Base-by-base conservation (phyloP, 1,140 invertebrate genomes). In the Mamestra configurata region DNA sequence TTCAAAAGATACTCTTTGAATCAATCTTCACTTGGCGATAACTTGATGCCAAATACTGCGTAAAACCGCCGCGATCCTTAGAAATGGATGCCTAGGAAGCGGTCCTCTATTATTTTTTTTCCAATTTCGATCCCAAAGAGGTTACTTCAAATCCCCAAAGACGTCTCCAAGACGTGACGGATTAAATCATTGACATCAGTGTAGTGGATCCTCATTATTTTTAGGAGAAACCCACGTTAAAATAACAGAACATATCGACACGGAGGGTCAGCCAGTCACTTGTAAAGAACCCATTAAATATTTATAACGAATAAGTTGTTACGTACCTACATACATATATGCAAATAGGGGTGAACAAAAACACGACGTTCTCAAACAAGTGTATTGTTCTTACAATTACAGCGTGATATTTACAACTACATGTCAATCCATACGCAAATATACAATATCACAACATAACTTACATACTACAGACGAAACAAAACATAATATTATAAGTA, bases 391-490 rank as follows among this genome's bases (percentile, higher is more conserved):
- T 64, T 76, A 83, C 57, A 76, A 82, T 73, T 73, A 80, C n/a
- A 37, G 27, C 40, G 49, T 81, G 35, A 55, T 77, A 82, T 61
- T 81, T 78, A 59, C 76, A 81, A 72, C 59, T 55, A 76, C 55
- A 75, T 31, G 61, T 53, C 66, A 79, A 79, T 80, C 59, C 22
- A 4, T 55, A 57, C 73, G 71, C 11, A 72, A 73, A 46, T 57
- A 75, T 22, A 71, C 46, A 68, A 11, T 13, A 75, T 96, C 91
- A 99, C 98, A 64, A 46, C 27, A 35, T 24, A 27, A 0, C 66
- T 70, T 70, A 70, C 0, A 24, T n/a, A 20, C 35, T 66, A 66
- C 4, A 40, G 8, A 66, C 31, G 10, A 7, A 64, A 64, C 61
- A 40, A 37, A 35, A 61, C 7, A 61, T n/a, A 8, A n/a, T 35